A percentile compares a stretch with the other conserved stretches of the same genome.
These are phyloP conservation scores for Scylla paramamosain DNA, from an alignment of 1,140 invertebrate genomes.

Conservation along the genomic window DNA sequence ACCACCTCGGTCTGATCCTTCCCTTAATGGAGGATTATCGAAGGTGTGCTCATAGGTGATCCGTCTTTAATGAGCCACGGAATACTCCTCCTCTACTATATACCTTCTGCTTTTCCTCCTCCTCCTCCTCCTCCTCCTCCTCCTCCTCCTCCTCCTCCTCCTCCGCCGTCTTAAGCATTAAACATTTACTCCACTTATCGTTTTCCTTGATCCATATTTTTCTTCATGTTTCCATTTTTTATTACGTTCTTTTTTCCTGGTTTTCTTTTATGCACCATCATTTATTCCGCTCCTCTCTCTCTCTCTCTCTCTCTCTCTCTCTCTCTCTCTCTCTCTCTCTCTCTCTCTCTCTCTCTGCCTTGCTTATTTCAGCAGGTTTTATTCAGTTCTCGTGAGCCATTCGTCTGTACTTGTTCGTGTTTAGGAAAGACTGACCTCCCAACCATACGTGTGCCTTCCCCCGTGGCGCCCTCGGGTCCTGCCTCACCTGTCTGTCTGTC, in stretches of 20 bases:
- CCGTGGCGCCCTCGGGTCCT: no score
- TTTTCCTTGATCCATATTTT: no score
- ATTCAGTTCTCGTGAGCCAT: neutral
- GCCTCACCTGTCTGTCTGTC: no score
- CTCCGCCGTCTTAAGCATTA: neutral
- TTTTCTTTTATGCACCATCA: neutral
- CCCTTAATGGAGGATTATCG: constrained; percentile 21
- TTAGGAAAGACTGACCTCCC: no score
- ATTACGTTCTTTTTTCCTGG: neutral
- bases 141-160: neutral
- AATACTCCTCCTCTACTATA: neutral
- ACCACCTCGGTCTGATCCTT: neutral
- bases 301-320: neutral
- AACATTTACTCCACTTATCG: no score
- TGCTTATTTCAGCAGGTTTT: neutral
- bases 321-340: neutral
- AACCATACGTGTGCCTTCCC: neutral
- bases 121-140: neutral
- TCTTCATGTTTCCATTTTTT: no score
- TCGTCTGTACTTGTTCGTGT: no score
- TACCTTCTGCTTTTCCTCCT: neutral
- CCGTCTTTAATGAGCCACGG: constrained; percentile 1
- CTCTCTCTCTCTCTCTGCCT: neutral
- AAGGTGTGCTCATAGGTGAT: constrained; percentile 11
- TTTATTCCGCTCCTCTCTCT: neutral